Evolutionary conservation across 2,113 vertebrate species (phyloP), one percentile per base, ranked within the genome.

Genomic region (Hydropotes inermis): DNA sequence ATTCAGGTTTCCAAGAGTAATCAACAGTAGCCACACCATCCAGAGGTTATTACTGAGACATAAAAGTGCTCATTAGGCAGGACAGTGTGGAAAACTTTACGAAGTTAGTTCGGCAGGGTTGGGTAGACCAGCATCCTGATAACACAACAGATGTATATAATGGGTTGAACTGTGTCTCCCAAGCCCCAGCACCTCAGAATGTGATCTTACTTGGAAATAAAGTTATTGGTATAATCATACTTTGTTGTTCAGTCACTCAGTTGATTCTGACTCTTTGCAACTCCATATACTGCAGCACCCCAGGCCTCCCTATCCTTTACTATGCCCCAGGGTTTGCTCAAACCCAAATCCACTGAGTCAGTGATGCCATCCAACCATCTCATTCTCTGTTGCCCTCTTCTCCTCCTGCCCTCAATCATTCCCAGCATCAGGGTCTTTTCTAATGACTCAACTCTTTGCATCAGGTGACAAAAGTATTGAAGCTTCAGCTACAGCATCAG

Each of bases 11-110:
- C 0, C 1, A n/a, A 50, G 64, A 21, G 7, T 36, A 30, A 76
- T 36, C 3, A 58, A 27, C 4, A 21, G 33, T 30, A 6, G 13
- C 19, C 50, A 23, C 11, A 16, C 21, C n/a, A 87, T 3, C 28
- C 4, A 60, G 14, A 89, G 14, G 43, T 17, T 33, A n/a, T 45
- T 27, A 47, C 0, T 28, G 81, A 58, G 19, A 60, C 4, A 16
- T 11, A 2, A 60, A 61, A 76, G 33, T 19, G 30, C 4, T 17
- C 27, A 27, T 30, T 33, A 52, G 1, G 1, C 25, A 21, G 15
- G 27, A 47, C 17, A 6, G 0, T 9, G 0, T 70, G 9, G 36
- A 9, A 2, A 13, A 8, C 13, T 52, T 7, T 45, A 36, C 36
- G 60, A 36, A 93, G 55, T 70, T 43, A 91, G 55, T 61, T 47